Base-by-base conservation (phyloP, 2,113 vertebrate genomes). In the Lates calcarifer region DNA sequence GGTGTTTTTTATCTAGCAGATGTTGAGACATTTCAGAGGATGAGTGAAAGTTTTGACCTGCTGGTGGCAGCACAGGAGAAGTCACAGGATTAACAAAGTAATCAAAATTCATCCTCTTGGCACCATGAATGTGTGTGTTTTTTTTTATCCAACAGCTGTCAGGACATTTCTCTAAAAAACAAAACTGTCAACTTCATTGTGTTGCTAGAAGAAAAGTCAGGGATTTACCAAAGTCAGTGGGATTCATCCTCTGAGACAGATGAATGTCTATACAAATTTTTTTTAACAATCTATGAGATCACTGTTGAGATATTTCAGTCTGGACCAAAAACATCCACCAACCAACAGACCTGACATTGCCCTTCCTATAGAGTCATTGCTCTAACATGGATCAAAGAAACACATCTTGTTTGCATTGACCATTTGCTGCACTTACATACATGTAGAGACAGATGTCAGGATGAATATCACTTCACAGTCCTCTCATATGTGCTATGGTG, bases 381-480 rank as follows among this genome's bases (percentile, higher is more conserved):
- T 26, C 51, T 51, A 57, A 43, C 68, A 15, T 22, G 29, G 20
- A 51, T 64, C n/a, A n/a, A n/a, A n/a, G n/a, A 17, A 77, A 60
- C 62, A 57, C 37, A 67, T 49, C 77, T 49, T 3, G 24, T 29
- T 67, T 68, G 31, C 51, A 24, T 5, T 61, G 70, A 74, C 55
- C 68, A 28, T 72, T 80, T 75, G 39, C 84, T 65, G 57, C 73
- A 63, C 56, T 79, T 39, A 29, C 29, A 29, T 47, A 47, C 17
- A 47, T 2, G 9, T 20, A 47, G 5, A 47, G 3, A 53, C 22
- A 14, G 51, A 58, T 29, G 79, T 35, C 45, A 39, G 22, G 56
- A 33, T 58, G 45, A 81, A 82, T 64, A 35, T 66, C 43, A 62
- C 41, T 79, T 86, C 62, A 77, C 53, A 79, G 67, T 61, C 29